Evolutionary conservation across 2,888 invertebrate species (phyloP).

Genomic region (Ypsolopha sequella): DNA sequence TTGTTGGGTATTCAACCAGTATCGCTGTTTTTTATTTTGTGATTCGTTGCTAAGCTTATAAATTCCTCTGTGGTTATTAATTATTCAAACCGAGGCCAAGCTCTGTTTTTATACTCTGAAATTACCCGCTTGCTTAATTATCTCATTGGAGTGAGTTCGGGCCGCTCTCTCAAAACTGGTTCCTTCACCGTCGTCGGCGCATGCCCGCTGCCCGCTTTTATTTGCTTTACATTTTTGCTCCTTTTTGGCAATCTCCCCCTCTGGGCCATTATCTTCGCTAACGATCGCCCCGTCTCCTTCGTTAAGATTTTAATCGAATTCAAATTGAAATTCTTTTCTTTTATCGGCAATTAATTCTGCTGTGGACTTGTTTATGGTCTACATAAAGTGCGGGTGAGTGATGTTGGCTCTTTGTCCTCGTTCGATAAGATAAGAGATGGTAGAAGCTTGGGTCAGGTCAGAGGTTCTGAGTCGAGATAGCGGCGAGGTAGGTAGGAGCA

Average conservation of each 20-base stretch:
- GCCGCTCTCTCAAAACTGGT: slow-evolving; percentile 43
- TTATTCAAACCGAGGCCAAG: slow-evolving; percentile 39
- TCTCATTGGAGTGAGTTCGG: slow-evolving; percentile 36
- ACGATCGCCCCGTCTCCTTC: slow-evolving; percentile 54
- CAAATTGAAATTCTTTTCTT: slow-evolving; percentile 43
- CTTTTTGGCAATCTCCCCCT: slow-evolving; percentile 55
- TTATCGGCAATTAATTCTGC: slow-evolving; percentile 39
- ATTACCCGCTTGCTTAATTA: slow-evolving; percentile 58
- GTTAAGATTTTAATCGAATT: slow-evolving; percentile 56
- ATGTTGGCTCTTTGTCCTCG: slow-evolving; percentile 55
- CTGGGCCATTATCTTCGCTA: slow-evolving; percentile 54
- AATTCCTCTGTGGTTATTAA: slow-evolving; percentile 38
- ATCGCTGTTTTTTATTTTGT: slow-evolving; percentile 3
- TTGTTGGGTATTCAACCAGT: background rate
- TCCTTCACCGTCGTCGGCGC: slow-evolving; percentile 37
- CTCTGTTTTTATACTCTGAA: slow-evolving; percentile 47
- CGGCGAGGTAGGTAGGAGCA: slow-evolving; percentile 18
- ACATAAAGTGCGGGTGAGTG: slow-evolving; percentile 28
- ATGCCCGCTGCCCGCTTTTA: slow-evolving; percentile 55
- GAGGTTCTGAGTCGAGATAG: slow-evolving; percentile 56
- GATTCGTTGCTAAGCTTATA: background rate
- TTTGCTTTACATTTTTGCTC: slow-evolving; percentile 66
- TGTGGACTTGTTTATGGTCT: slow-evolving; percentile 44
- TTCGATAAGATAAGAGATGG: slow-evolving; percentile 54
- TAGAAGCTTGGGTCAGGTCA: slow-evolving; percentile 39